Conservation (phyloP, 2,888 invertebrate genomes). For the Rhopalosiphum nymphaeae region DNA sequence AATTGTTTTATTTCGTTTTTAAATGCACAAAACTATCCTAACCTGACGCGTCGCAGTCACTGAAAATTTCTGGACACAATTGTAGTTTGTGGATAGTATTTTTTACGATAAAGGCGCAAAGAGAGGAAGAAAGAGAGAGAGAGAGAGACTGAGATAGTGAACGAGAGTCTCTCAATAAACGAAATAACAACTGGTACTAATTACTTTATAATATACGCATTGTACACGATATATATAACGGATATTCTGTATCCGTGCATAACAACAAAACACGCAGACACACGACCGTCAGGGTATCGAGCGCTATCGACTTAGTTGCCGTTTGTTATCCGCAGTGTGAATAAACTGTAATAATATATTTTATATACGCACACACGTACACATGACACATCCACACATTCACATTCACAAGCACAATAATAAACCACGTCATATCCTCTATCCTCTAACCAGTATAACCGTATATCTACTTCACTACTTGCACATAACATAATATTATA, state of each 20-base stretch:
- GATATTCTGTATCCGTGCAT: background rate
- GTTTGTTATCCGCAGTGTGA: conserved; percentile 53
- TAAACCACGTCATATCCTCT: background rate
- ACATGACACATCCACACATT: too few relatives aligned
- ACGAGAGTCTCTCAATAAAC: background rate
- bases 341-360: conserved; percentile 33
- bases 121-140: background rate
- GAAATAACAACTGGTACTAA: conserved; percentile 62
- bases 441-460: background rate
- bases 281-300: background rate
- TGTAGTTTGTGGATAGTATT: background rate
- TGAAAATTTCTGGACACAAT: background rate
- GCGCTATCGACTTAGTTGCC: conserved; percentile 9
- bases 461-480: background rate
- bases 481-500: background rate
- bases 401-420: background rate
- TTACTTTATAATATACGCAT: conserved; percentile 30
- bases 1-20: background rate
- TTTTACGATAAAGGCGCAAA: background rate
- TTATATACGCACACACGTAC: background rate
- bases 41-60: background rate
- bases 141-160: background rate
- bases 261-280: conserved; percentile 23
- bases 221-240: conserved; percentile 6
- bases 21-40: background rate